Conservation (phyloP, 2,113 vertebrate species). For the Aegithalos caudatus region DNA sequence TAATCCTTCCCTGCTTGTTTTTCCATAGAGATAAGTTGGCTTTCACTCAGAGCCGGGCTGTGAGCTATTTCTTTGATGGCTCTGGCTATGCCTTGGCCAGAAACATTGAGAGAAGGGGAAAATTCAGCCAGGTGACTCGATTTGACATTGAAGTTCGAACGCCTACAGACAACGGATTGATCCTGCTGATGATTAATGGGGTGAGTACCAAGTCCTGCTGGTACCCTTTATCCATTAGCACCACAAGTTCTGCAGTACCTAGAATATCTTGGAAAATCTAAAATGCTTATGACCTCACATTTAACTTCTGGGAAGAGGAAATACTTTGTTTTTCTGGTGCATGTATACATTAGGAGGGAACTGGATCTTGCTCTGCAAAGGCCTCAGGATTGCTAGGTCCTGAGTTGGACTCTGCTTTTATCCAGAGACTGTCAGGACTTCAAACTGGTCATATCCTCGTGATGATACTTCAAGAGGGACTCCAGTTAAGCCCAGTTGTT, state of each 20-base stretch:
- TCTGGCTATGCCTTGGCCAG: constrained; percentile 88
- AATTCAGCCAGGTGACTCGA: constrained; percentile 85
- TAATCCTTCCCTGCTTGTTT: not conserved
- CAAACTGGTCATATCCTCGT: not conserved
- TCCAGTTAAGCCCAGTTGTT: not conserved
- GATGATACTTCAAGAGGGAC: not conserved
- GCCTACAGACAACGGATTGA: constrained; percentile 82
- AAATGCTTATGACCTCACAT: not conserved
- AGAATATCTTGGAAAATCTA: not conserved
- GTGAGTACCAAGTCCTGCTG: constrained; percentile 71
- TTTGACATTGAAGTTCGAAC: constrained; percentile 95
- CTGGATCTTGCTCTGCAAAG: not conserved
- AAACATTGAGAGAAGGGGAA: constrained; percentile 87
- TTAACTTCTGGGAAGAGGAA: not conserved
- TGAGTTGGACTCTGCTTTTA: not conserved
- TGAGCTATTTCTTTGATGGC: constrained; percentile 95
- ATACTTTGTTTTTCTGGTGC: not conserved
- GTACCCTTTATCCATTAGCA: not conserved
- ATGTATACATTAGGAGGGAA: not conserved
- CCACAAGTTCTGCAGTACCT: not conserved
- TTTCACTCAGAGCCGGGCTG: constrained; percentile 91
- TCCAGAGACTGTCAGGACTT: not conserved
- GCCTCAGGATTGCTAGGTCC: not conserved
- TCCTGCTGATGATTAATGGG: constrained; percentile 90
- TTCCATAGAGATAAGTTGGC: constrained; percentile 87